phyloP scores from a whole-genome alignment of 2,888 invertebrate genomes.

The Amblyteles armatorius region DNA sequence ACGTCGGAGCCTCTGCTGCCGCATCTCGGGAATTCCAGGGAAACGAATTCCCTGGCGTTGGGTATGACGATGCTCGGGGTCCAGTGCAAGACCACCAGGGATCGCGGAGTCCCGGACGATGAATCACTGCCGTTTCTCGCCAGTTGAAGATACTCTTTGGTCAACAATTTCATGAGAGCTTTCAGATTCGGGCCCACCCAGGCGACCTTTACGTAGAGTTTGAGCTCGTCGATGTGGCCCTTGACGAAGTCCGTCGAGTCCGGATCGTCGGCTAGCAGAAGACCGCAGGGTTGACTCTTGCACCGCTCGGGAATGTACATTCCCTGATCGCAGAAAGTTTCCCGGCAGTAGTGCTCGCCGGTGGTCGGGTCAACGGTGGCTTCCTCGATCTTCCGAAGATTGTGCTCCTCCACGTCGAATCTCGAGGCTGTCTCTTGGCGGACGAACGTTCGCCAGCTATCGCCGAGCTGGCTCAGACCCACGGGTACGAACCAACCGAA shows the following conservation, averaged over 20 bases:
- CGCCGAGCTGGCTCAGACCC: constrained; percentile 81
- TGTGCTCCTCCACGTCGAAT: constrained; percentile 85
- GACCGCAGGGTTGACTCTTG: constrained; percentile 75
- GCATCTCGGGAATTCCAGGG: constrained; percentile 89
- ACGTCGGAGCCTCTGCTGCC: constrained; percentile 79
- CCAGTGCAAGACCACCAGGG: constrained; percentile 89
- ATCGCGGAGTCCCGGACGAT: constrained; percentile 77
- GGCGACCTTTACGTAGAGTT: constrained; percentile 88
- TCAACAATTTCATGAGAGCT: constrained; percentile 82
- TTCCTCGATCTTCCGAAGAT: constrained; percentile 78
- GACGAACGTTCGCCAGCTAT: constrained; percentile 87
- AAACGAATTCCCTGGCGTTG: constrained; percentile 84
- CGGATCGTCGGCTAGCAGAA: constrained; percentile 85
- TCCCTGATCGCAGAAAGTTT: constrained; percentile 85
- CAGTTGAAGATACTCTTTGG: constrained; percentile 75
- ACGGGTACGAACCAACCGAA: constrained; percentile 89
- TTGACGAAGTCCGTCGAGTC: constrained; percentile 86
- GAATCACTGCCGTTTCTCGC: constrained; percentile 40
- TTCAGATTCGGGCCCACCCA: constrained; percentile 89
- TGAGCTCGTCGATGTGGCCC: constrained; percentile 87
- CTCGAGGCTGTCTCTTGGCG: constrained; percentile 84
- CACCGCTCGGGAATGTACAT: constrained; percentile 88
- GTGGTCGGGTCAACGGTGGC: constrained; percentile 77
- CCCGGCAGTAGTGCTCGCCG: constrained; percentile 84
- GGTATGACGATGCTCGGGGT: constrained; percentile 88